Evolutionary conservation across 2,888 invertebrate genomes (phyloP).

Genomic region (Pollenia amentaria): DNA sequence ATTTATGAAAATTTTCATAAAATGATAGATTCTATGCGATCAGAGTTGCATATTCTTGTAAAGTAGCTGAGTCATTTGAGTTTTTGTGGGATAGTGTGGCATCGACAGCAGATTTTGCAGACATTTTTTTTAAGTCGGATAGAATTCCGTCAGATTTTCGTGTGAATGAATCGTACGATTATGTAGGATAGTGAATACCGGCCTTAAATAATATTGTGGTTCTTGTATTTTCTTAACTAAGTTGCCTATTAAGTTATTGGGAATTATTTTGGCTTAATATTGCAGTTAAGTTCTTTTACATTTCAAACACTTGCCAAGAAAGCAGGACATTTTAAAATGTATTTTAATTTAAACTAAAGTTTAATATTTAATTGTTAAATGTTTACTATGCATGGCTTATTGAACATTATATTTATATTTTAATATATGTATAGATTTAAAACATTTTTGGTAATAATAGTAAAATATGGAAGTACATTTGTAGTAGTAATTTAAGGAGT

Average conservation of each 20-base stretch:
- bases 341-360: slow-evolving; percentile 28
- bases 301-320: neutral
- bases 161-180: too few species aligned
- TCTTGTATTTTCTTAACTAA: too few species aligned
- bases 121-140: too few species aligned
- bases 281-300: slow-evolving; percentile 16
- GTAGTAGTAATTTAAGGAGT: slow-evolving; percentile 7
- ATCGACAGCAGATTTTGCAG: too few species aligned
- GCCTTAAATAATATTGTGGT: too few species aligned
- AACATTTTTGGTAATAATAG: neutral
- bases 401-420: neutral
- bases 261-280: neutral
- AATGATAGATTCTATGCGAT: too few species aligned
- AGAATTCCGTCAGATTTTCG: too few species aligned
- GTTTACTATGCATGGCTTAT: slow-evolving; percentile 1
- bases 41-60: too few species aligned
- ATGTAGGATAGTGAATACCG: too few species aligned
- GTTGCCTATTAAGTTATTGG: neutral
- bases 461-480: slow-evolving; percentile 10
- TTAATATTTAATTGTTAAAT: slow-evolving; percentile 43
- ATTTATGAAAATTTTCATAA: too few species aligned
- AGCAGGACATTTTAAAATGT: neutral
- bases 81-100: too few species aligned
- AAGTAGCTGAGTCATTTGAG: too few species aligned
- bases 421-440: neutral